These are phyloP conservation scores for Eunapius fragilis DNA, from an alignment of 37 sponge, comb jelly and placozoan species.

Conservation along the genomic window DNA sequence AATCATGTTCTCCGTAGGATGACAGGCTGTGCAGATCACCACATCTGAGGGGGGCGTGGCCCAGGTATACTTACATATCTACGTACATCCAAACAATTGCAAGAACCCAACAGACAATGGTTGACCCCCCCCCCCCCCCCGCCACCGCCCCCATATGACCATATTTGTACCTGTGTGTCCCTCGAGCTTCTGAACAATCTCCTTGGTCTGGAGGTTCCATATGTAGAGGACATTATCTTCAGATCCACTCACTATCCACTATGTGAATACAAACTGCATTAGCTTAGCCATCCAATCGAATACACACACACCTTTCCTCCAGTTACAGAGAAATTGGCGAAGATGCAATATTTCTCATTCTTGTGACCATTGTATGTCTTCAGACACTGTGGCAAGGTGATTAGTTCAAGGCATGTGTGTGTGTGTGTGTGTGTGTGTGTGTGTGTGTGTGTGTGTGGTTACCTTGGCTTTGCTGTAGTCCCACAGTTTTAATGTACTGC, in stretches of 20 bases:
- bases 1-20: constrained; percentile 97
- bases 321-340: constrained; percentile 99
- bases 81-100: too few species aligned
- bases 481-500: constrained; percentile 94
- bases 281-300: not conserved
- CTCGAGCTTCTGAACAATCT: constrained; percentile 92
- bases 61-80: too few species aligned
- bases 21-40: constrained; percentile 93
- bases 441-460: too few species aligned
- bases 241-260: constrained; percentile 98
- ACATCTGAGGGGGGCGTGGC: too few species aligned
- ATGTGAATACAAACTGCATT: not conserved
- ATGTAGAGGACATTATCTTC: constrained; percentile 97
- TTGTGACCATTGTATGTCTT: constrained; percentile 97
- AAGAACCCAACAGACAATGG: too few species aligned
- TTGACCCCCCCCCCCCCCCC: not conserved
- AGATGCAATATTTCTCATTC: constrained; percentile 96
- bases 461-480: constrained; percentile 94
- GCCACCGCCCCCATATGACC: not conserved
- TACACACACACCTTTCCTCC: constrained; percentile 81
- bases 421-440: not conserved
- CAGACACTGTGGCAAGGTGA: constrained; percentile 62
- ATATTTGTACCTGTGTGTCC: constrained; percentile 83
- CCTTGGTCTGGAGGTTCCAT: constrained; percentile 98
- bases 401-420: not conserved